These are phyloP conservation scores for Pachyseris speciosa DNA, from an alignment of 64 coral and sea anemone species.

Conservation along the genomic window DNA sequence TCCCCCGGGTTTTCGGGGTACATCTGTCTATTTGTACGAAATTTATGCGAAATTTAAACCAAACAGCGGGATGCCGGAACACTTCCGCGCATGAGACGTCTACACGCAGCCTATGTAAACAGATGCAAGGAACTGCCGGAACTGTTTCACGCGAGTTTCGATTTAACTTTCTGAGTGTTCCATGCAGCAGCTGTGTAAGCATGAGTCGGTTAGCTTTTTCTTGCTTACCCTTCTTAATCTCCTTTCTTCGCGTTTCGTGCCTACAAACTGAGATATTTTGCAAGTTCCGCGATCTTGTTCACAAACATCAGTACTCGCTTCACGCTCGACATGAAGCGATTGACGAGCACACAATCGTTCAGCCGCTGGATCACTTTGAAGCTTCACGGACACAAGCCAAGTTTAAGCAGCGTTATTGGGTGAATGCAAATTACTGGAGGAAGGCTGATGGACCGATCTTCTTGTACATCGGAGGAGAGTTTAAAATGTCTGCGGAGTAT, in stretches of 20 bases:
- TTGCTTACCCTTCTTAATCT: not conserved
- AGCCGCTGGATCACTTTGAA: conserved; percentile 84
- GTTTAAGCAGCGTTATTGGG: conserved; percentile 77
- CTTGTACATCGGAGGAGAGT: conserved; percentile 83
- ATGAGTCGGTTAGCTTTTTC: not conserved
- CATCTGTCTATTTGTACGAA: too few species aligned
- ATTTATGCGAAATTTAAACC: too few species aligned
- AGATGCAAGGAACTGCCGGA: too few species aligned
- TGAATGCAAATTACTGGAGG: conserved; percentile 63
- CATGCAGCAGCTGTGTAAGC: not conserved
- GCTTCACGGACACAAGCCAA: conserved; percentile 4
- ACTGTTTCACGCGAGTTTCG: too few species aligned
- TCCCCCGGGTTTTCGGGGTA: too few species aligned
- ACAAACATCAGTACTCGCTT: not conserved
- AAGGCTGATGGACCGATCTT: conserved; percentile 74
- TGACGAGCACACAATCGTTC: conserved; percentile 31
- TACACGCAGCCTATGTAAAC: too few species aligned
- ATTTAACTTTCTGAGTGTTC: too few species aligned
- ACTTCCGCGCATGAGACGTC: too few species aligned
- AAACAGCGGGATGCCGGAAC: too few species aligned
- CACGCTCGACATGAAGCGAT: not conserved
- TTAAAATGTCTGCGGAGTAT: not conserved
- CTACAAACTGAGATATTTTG: conserved; percentile 43
- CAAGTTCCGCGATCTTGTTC: conserved; percentile 50
- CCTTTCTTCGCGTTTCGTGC: conserved; percentile 27